Percentiles rank a stretch among this genome's conserved stretches.
phyloP scores from a whole-genome alignment of 2,888 invertebrate species.

The Oegoconia quadripuncta region DNA sequence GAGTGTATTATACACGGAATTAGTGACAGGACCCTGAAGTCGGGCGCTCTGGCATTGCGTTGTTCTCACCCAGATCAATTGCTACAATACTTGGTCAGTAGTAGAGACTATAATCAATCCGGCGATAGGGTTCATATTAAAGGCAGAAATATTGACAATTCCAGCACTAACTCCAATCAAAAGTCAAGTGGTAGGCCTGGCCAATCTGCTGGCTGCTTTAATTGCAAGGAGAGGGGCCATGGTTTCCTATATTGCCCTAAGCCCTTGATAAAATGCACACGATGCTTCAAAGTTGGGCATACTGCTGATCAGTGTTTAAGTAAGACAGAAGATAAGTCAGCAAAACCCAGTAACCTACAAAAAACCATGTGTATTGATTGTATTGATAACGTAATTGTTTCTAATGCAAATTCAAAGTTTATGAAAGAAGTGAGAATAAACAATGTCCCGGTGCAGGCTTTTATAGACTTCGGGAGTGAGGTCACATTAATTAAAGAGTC shows the following conservation, averaged over 20 bases:
- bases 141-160: neutral
- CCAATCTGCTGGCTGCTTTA: slow-evolving; percentile 18
- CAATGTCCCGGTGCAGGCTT: slow-evolving; percentile 4
- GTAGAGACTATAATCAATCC: slow-evolving; percentile 11
- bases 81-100: slow-evolving; percentile 18
- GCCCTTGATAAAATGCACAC: slow-evolving; percentile 16
- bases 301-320: slow-evolving; percentile 8
- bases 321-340: neutral
- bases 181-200: neutral
- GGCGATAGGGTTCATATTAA: neutral
- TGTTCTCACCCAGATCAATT: slow-evolving; percentile 18
- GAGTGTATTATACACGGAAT: slow-evolving; percentile 24
- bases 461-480: slow-evolving; percentile 14
- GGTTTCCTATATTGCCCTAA: slow-evolving; percentile 17
- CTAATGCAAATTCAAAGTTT: no score
- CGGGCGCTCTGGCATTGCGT: slow-evolving; percentile 20
- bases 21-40: no score
- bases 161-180: neutral
- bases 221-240: slow-evolving; percentile 22
- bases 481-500: slow-evolving; percentile 11
- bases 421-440: slow-evolving; percentile 7
- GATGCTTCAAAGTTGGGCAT: slow-evolving; percentile 16
- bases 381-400: neutral
- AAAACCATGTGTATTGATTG: slow-evolving; percentile 10
- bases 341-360: neutral